Evolutionary conservation across 2,797 vertebrate genomes (phyloP).

Genomic region (Sphenodon punctatus): DNA sequence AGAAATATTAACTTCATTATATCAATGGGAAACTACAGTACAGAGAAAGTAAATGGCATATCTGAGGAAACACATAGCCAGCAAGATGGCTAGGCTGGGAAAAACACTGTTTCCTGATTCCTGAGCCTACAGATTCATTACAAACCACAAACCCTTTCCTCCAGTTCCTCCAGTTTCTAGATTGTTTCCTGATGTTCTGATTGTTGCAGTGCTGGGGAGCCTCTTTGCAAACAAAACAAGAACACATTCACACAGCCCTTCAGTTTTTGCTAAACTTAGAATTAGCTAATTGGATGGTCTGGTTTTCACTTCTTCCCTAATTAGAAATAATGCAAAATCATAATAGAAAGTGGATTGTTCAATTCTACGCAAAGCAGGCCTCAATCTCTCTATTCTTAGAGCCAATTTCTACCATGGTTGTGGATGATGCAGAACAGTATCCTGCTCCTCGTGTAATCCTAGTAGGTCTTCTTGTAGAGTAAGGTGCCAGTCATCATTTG

Average conservation of each 20-base stretch:
- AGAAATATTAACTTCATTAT: background rate
- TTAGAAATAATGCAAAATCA: background rate
- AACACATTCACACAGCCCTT: background rate
- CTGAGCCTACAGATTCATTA: background rate
- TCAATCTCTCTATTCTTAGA: background rate
- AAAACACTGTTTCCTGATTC: background rate
- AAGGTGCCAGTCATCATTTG: background rate
- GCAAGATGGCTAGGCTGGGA: background rate
- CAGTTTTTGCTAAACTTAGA: constrained; percentile 17
- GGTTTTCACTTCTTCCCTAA: background rate
- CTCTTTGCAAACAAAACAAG: background rate
- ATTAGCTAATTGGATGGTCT: fast-evolving
- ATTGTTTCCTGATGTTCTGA: constrained; percentile 2
- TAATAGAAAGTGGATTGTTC: background rate
- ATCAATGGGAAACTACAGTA: background rate
- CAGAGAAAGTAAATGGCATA: background rate
- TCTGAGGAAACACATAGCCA: background rate
- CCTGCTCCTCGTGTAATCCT: background rate
- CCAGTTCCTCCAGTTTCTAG: constrained; percentile 22
- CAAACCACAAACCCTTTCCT: background rate
- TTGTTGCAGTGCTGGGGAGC: background rate
- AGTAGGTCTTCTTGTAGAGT: background rate
- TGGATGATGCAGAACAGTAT: background rate
- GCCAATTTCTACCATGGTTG: background rate
- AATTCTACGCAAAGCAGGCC: background rate